Base-by-base conservation (phyloP, 2,797 vertebrate species). In the Trematomus bernacchii region DNA sequence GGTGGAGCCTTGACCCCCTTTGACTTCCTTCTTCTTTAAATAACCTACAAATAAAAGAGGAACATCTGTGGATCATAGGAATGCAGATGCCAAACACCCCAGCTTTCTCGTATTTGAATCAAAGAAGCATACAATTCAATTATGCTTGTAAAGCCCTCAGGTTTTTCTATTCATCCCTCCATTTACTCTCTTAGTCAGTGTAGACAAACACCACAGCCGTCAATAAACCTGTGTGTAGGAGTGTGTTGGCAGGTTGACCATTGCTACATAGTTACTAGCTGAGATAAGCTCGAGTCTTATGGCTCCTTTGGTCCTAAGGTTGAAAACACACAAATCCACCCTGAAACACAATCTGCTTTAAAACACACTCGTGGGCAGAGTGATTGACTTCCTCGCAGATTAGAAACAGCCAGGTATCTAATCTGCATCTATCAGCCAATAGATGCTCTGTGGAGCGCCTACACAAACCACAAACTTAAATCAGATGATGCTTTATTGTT, bases 21-120 rank as follows among this genome's bases (percentile, higher is more conserved):
- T 90, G 72, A 88, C 91, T 93, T 94, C 94, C 94, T 92, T 76
- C 54, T 85, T 87, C 92, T 92, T 93, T 91, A 93, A 92, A 92
- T 95, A 94, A 84, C 83, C 77, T 60, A 51, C 1, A 21, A 89
- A 91, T 88, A 80, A 93, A 87, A 89, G 83, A 53, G 58, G 69
- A 84, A 87, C 82, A 84, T 79, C 74, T 88, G 71, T 75, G 80
- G 85, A 82, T 84, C 10, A 10, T 54, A 80, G 57, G 72, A 80
- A 82, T 80, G 78, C 61, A 79, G 72, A 88, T 83, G 77, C 58
- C 76, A 85, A 85, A 80, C 66, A 58, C 64, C 73, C 19, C 54
- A 60, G 44, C 58, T 3, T 79, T 64, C 52, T 55, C 6, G 5
- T 47, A 62, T 48, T 42, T 6, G 12, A 55, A 65, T 54, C 64